Evolutionary conservation across 2,113 vertebrate genomes (phyloP).

Genomic region (Conger conger): DNA sequence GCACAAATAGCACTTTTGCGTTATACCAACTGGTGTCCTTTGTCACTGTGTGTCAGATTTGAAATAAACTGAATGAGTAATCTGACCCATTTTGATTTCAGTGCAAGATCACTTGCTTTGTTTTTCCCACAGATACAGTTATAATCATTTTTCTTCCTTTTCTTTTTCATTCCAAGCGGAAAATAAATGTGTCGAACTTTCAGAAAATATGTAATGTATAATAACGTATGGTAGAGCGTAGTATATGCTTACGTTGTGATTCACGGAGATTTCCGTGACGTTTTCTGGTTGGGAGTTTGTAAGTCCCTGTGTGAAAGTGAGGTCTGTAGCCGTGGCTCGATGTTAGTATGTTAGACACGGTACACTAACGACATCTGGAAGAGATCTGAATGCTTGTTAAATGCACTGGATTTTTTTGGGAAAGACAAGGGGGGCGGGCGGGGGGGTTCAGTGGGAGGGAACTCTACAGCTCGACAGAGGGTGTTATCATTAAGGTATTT

Average conservation of each 20-base stretch:
- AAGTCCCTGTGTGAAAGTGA: slow-evolving; percentile 31
- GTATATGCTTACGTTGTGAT: slow-evolving; percentile 30
- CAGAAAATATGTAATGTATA: neutral
- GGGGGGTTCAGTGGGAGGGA: slow-evolving; percentile 56
- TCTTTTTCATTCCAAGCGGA: neutral
- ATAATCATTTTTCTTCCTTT: neutral
- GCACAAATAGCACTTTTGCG: no score
- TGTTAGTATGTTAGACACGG: slow-evolving; percentile 82
- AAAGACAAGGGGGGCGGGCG: slow-evolving; percentile 50
- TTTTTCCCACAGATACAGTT: neutral
- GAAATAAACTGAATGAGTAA: neutral
- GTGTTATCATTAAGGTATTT: slow-evolving; percentile 78
- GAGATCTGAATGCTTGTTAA: slow-evolving; percentile 84
- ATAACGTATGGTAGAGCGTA: neutral
- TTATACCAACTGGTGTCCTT: neutral
- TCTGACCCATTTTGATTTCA: neutral
- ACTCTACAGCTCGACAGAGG: slow-evolving; percentile 73
- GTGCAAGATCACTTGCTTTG: neutral
- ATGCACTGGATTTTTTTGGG: slow-evolving; percentile 67
- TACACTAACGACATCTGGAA: slow-evolving; percentile 83
- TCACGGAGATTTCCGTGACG: slow-evolving; percentile 14
- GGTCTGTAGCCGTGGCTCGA: slow-evolving; percentile 63
- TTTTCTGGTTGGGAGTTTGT: neutral
- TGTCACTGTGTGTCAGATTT: neutral
- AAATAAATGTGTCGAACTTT: no score